Conservation (phyloP, 2,113 vertebrate species). For the pig (Sus scrofa) region DNA sequence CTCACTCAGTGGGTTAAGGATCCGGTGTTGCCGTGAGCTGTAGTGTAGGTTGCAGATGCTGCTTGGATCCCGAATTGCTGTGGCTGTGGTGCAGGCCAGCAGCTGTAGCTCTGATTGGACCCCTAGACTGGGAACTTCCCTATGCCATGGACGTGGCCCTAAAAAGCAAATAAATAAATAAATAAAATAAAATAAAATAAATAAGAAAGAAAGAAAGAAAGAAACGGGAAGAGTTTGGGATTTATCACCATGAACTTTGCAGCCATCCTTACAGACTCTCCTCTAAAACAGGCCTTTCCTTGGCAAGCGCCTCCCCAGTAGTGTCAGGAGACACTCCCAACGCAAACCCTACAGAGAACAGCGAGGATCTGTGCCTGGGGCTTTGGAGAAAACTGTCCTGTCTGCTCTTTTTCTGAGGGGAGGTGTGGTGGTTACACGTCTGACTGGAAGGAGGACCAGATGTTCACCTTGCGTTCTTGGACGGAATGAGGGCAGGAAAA, state of each 20-base stretch:
- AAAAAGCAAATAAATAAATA: too few relatives aligned
- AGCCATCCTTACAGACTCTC: background rate
- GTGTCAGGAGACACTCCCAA: background rate
- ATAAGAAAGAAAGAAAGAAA: too few relatives aligned
- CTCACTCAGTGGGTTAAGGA: too few relatives aligned
- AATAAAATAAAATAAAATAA: too few relatives aligned
- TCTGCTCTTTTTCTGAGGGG: conserved; percentile 4
- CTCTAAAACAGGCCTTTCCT: background rate
- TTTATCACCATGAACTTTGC: background rate
- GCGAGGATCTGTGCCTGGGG: background rate
- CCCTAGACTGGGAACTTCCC: too few relatives aligned
- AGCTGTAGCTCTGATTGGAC: too few relatives aligned
- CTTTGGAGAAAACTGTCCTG: background rate
- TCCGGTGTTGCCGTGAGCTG: too few relatives aligned
- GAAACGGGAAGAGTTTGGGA: too few relatives aligned
- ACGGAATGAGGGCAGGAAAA: background rate
- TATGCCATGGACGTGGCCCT: too few relatives aligned
- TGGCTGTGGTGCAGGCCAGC: too few relatives aligned
- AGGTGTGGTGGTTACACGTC: background rate
- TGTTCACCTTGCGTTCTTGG: background rate
- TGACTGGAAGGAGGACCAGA: background rate
- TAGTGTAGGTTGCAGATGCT: too few relatives aligned
- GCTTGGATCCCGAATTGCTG: too few relatives aligned
- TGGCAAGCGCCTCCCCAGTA: background rate
- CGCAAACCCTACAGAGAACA: background rate